phyloP scores from a whole-genome alignment of 2,888 invertebrate genomes.

The Cephus nigrinus region DNA sequence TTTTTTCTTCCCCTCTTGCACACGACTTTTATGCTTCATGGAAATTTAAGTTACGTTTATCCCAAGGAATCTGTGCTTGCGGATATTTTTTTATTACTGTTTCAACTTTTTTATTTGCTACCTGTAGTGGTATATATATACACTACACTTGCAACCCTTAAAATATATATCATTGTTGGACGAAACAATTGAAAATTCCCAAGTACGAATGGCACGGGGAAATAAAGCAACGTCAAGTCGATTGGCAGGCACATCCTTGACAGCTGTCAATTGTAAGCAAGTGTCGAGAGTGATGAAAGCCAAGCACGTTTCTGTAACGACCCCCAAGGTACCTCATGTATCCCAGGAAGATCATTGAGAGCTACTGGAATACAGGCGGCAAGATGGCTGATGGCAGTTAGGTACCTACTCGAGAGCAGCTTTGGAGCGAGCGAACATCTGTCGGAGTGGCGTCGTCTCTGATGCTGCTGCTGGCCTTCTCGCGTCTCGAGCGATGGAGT shows the following conservation, averaged over 20 bases:
- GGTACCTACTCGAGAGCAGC: conserved; percentile 34
- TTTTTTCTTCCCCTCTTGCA: background rate
- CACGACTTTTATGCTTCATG: background rate
- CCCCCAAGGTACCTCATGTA: background rate
- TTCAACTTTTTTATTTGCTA: background rate
- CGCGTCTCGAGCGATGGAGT: conserved; percentile 31
- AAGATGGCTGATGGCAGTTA: background rate
- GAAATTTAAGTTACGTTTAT: background rate
- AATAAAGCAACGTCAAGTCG: background rate
- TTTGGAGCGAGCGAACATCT: conserved; percentile 43
- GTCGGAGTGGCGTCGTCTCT: conserved; percentile 39
- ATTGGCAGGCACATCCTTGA: background rate
- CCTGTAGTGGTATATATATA: background rate
- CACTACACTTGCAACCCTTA: no score
- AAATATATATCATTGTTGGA: background rate
- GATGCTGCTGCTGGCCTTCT: conserved; percentile 17
- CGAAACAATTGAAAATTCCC: background rate
- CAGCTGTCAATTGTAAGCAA: background rate
- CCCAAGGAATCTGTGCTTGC: background rate
- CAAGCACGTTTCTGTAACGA: background rate
- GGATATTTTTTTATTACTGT: background rate
- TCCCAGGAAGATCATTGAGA: background rate
- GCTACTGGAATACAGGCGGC: background rate
- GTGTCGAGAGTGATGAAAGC: background rate
- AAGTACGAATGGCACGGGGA: background rate